Evolutionary conservation across 2,113 vertebrate species (phyloP).

Genomic region (Dicrurus megarhynchus): DNA sequence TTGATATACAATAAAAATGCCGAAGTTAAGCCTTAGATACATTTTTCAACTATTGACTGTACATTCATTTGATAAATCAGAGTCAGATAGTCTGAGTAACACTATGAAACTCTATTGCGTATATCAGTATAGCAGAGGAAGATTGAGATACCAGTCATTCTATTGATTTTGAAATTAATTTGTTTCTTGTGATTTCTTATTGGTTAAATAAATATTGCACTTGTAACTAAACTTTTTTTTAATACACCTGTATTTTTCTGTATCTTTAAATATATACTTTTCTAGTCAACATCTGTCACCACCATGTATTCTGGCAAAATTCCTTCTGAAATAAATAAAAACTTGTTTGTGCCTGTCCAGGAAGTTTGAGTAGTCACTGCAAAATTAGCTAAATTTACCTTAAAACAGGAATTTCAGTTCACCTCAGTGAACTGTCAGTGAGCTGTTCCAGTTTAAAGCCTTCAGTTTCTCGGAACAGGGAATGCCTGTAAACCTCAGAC

Average conservation of each 20-base stretch:
- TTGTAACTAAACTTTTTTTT: neutral
- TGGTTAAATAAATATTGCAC: neutral
- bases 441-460: neutral
- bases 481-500: neutral
- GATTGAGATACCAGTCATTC: neutral
- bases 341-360: neutral
- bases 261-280: neutral
- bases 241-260: neutral
- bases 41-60: neutral
- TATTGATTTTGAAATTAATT: neutral
- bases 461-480: neutral
- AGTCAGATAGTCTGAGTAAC: neutral
- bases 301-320: neutral
- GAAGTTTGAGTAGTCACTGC: neutral
- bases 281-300: neutral
- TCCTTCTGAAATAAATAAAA: neutral
- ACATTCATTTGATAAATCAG: neutral
- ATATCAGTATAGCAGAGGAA: neutral
- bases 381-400: neutral
- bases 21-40: neutral
- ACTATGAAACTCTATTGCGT: neutral
- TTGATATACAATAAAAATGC: neutral
- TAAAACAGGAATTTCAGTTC: neutral
- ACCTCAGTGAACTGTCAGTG: neutral
- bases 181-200: neutral